Evolutionary conservation across 2,888 invertebrate species (phyloP).

Genomic region (Stramonita haemastoma): DNA sequence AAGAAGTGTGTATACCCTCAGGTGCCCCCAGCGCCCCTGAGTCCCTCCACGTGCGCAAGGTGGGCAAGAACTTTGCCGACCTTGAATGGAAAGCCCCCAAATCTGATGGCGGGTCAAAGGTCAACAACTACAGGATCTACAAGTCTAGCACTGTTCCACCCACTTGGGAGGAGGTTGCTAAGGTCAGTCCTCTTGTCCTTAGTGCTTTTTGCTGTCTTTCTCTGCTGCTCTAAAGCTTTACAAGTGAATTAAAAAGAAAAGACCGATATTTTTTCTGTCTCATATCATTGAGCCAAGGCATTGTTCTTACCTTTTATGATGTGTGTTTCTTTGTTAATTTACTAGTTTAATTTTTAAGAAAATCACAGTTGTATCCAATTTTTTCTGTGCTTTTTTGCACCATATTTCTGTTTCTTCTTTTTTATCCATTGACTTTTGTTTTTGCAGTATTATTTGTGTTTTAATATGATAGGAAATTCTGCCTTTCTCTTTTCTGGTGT

Average conservation of each 20-base stretch:
- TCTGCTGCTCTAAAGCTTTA: no score
- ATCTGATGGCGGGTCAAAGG: conserved; percentile 72
- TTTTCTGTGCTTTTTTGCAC: background rate
- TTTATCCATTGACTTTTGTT: no score
- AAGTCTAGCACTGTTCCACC: conserved; percentile 51
- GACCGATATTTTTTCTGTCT: no score
- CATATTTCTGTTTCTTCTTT: background rate
- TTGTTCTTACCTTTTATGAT: no score
- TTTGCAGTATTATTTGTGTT: no score
- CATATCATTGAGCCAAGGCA: no score
- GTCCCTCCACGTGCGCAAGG: conserved; percentile 60
- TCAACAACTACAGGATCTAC: conserved; percentile 69
- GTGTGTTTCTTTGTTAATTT: no score
- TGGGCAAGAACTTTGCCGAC: conserved; percentile 61
- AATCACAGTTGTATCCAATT: no score
- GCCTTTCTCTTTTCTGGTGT: background rate
- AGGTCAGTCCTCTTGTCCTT: conserved; percentile 36
- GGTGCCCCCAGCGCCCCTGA: conserved; percentile 68
- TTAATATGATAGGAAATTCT: no score
- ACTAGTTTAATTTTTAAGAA: no score
- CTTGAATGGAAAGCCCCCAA: conserved; percentile 76
- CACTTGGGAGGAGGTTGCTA: conserved; percentile 55
- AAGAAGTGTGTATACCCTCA: conserved; percentile 40
- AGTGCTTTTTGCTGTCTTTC: no score
- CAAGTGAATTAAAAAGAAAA: no score